Evolutionary conservation across 2,797 vertebrate genomes (phyloP).

Genomic region (Varecia variegata): DNA sequence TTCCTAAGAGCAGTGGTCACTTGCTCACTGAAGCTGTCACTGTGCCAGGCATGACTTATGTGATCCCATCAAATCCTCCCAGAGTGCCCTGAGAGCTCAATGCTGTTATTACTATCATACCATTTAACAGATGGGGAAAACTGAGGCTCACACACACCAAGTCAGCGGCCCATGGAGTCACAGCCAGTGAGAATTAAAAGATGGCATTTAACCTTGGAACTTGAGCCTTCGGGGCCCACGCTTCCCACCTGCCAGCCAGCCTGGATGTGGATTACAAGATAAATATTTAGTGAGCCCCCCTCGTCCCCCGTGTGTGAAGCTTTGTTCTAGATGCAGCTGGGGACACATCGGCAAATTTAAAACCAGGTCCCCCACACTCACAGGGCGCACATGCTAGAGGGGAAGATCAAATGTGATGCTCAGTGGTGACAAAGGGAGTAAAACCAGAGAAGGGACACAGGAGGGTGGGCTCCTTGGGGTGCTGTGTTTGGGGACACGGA

Average conservation of each 20-base stretch:
- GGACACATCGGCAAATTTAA: background rate
- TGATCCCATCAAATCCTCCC: background rate
- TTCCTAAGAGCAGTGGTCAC: background rate
- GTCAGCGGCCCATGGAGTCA: background rate
- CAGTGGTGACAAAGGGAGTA: background rate
- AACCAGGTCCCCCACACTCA: background rate
- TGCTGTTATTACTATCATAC: background rate
- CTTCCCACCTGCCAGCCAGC: background rate
- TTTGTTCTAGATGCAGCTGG: too few species aligned
- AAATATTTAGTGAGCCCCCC: background rate
- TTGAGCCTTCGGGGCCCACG: fast-evolving
- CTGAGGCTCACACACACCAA: background rate
- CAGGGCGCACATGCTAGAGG: background rate
- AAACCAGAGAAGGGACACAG: background rate
- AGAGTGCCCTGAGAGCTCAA: background rate
- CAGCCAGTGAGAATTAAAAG: background rate
- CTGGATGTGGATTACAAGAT: background rate
- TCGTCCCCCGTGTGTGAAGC: background rate
- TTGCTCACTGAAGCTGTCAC: background rate
- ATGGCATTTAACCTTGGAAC: background rate
- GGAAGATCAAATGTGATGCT: background rate
- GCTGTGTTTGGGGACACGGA: background rate
- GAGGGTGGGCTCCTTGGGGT: background rate
- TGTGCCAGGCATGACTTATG: background rate
- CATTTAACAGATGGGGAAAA: background rate